Base-by-base conservation (phyloP, 2,888 invertebrate genomes). In the Isoperla grammatica region DNA sequence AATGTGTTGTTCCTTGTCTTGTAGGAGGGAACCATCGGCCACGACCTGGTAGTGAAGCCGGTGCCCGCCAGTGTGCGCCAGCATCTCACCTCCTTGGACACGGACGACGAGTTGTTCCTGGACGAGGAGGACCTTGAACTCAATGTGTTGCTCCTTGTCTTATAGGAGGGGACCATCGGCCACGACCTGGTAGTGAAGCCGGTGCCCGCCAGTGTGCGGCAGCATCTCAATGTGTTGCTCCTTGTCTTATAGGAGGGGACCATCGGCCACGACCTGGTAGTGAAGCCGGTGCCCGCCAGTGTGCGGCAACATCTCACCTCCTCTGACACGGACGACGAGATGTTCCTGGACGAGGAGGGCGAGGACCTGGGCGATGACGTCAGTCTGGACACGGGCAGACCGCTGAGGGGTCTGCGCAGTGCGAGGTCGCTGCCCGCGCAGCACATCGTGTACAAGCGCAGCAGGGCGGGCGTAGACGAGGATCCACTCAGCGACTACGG, bases 261-360 rank as follows among this genome's bases (percentile, higher is more conserved):
- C 68, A 91, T 95, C 66, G 95, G 95, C 64, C 84, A 89, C 74
- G 88, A 92, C 69, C 77, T 93, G 71, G 89, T 95, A 67, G 90
- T 95, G 72, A 84, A 89, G 68, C 93, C 95, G 63, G 78, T 94
- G 65, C 93, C 94, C 49, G 78, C 84, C 68, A 82, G 87, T 63
- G 79, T 92, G 69, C 80, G 72, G 35, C 69, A 68, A 43, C 66
- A 68, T 61, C 43, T 65, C 61, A 49, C 66, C 57, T 61, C 65
- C 3, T 57, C 63, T 3, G 64, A 63, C n/a, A 79, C 78, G 63
- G 86, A 87, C 70, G 87, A 87, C 70, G 86, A 87, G 73, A 81
- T 85, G 79, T 87, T 86, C 73, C 75, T 87, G 73, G 85, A 87
- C 69, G 81, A 81, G 2, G 82, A 83, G 78, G 67, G 62, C 29